phyloP scores from a whole-genome alignment of 2,888 invertebrate genomes.

The Gymnocheta viridis region DNA sequence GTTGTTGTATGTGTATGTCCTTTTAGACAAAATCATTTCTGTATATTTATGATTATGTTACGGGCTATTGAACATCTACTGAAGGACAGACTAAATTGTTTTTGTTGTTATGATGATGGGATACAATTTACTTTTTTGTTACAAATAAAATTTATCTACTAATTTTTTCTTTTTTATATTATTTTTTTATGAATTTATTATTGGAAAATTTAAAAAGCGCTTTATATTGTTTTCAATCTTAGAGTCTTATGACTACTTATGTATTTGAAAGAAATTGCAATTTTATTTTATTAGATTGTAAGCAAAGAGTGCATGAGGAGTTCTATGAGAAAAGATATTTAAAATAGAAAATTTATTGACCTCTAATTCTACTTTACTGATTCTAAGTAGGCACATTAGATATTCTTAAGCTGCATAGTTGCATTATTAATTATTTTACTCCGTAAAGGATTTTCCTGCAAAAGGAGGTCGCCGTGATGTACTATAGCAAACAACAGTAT shows the following conservation, averaged over 20 bases:
- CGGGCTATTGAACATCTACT: constrained; percentile 70
- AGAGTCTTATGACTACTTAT: not conserved
- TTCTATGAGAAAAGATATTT: too few relatives aligned
- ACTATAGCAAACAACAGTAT: too few relatives aligned
- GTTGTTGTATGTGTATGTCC: constrained; percentile 35
- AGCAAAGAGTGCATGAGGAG: too few relatives aligned
- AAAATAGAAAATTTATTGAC: too few relatives aligned
- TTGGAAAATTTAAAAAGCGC: constrained; percentile 2
- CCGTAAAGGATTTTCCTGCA: too few relatives aligned
- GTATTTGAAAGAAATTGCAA: constrained; percentile 12
- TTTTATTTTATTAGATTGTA: constrained; percentile 3
- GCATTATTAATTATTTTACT: too few relatives aligned
- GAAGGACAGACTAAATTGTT: constrained; percentile 28
- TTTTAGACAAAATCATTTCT: constrained; percentile 41
- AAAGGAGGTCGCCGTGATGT: too few relatives aligned
- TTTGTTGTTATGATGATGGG: constrained; percentile 49
- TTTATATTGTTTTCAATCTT: not conserved
- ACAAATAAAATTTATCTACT: constrained; percentile 33
- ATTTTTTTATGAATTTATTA: constrained; percentile 59
- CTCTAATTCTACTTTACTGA: too few relatives aligned
- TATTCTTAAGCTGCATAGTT: too few relatives aligned
- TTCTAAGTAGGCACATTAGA: too few relatives aligned
- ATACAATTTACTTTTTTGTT: constrained; percentile 10
- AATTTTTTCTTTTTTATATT: not conserved
- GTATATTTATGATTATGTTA: constrained; percentile 72